These are phyloP conservation scores for Ptyas mucosa DNA, from an alignment of 2,113 vertebrate genomes.

Conservation along the genomic window DNA sequence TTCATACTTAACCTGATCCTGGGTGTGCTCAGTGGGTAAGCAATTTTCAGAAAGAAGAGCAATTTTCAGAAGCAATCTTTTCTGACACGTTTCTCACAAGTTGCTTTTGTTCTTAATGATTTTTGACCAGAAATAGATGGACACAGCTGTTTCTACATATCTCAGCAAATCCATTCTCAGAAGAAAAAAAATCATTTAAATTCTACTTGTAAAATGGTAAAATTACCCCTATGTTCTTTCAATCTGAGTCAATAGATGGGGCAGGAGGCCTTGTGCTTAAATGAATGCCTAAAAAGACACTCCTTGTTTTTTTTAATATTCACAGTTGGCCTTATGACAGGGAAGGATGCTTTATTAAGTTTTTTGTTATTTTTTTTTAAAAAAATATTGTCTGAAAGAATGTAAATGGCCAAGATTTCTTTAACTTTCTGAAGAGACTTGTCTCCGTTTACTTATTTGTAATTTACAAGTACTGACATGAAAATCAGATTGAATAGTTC, in stretches of 20 bases:
- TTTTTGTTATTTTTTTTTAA: background rate
- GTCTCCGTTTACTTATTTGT: background rate
- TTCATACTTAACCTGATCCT: constrained; percentile 96
- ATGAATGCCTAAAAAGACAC: background rate
- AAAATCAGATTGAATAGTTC: background rate
- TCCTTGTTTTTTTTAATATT: background rate
- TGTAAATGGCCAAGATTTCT: background rate
- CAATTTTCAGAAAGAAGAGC: background rate
- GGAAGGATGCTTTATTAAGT: background rate
- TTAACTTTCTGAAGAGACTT: background rate
- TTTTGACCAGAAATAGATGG: background rate
- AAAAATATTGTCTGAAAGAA: background rate
- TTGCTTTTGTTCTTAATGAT: background rate
- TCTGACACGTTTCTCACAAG: background rate
- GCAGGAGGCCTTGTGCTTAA: background rate
- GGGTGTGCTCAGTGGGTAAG: constrained; percentile 95
- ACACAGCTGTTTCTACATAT: background rate
- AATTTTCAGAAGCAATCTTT: background rate
- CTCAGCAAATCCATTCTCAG: background rate
- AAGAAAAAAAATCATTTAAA: background rate
- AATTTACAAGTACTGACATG: background rate
- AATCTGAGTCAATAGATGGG: background rate
- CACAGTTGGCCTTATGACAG: background rate
- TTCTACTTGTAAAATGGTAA: background rate
- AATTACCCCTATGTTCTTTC: background rate